These are phyloP conservation scores for Athene noctua DNA, from an alignment of 2,113 vertebrate genomes.

Conservation along the genomic window DNA sequence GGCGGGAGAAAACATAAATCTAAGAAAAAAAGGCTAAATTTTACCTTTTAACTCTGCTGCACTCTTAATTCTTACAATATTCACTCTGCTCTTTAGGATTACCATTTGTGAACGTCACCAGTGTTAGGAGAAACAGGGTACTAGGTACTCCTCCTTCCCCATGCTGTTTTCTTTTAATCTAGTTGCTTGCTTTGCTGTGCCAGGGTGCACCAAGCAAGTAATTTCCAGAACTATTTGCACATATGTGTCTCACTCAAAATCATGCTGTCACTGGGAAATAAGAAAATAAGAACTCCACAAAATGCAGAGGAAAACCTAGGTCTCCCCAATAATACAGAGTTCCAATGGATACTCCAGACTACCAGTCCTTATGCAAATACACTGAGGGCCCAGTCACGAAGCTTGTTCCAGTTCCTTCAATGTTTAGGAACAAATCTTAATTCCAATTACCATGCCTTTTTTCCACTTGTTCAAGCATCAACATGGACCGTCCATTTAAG, in stretches of 20 bases:
- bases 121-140: neutral
- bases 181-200: neutral
- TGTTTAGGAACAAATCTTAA: neutral
- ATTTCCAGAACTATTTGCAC: neutral
- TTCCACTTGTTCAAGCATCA: neutral
- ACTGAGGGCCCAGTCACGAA: neutral
- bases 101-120: neutral
- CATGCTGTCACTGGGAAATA: neutral
- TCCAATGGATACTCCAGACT: neutral
- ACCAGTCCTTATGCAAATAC: neutral
- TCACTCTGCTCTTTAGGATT: neutral
- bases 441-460: neutral
- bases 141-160: neutral
- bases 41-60: neutral
- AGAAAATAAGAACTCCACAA: neutral
- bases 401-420: neutral
- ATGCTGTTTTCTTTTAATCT: neutral
- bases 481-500: fast-evolving
- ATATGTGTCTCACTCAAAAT: neutral
- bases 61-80: neutral
- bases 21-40: neutral
- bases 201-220: neutral
- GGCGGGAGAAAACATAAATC: neutral
- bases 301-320: neutral
- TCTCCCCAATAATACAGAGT: neutral